Percentiles rank a stretch among this genome's conserved stretches.
Evolutionary conservation across 2,113 vertebrate genomes (phyloP).

Genomic region (Coryphaenoides rupestris): DNA sequence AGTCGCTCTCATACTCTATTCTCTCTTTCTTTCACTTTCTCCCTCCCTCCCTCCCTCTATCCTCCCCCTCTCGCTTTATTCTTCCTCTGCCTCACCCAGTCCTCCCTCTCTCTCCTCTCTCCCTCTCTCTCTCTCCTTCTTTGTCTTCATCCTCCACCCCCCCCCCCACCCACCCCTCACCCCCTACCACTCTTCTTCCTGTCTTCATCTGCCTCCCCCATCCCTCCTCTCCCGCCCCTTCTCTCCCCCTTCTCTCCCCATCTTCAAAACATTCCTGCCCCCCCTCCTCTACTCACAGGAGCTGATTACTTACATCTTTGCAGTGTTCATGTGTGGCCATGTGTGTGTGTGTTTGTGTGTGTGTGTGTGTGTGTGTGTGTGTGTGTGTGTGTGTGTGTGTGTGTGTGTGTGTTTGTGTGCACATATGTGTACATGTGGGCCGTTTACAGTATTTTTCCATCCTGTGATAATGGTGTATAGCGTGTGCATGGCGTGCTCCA

Average conservation of each 20-base stretch:
- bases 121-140: background rate
- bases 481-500: too few species aligned
- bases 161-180: background rate
- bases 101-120: background rate
- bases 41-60: background rate
- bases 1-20: too few species aligned
- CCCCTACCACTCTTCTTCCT: background rate
- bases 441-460: too few species aligned
- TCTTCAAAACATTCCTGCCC: background rate
- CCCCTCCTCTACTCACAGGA: slow-evolving; percentile 15
- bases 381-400: too few species aligned
- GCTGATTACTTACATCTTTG: slow-evolving; percentile 30
- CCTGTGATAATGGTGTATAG: too few species aligned
- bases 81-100: too few species aligned
- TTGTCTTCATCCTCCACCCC: too few species aligned
- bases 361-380: too few species aligned
- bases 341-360: too few species aligned
- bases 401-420: too few species aligned
- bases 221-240: background rate
- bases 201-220: background rate
- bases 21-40: background rate
- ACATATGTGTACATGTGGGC: too few species aligned
- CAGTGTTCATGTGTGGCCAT: background rate
- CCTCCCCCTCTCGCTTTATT: background rate
- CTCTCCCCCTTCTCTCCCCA: background rate